phyloP scores from a whole-genome alignment of 2,113 vertebrate species.

The Prochilodus magdalenae region DNA sequence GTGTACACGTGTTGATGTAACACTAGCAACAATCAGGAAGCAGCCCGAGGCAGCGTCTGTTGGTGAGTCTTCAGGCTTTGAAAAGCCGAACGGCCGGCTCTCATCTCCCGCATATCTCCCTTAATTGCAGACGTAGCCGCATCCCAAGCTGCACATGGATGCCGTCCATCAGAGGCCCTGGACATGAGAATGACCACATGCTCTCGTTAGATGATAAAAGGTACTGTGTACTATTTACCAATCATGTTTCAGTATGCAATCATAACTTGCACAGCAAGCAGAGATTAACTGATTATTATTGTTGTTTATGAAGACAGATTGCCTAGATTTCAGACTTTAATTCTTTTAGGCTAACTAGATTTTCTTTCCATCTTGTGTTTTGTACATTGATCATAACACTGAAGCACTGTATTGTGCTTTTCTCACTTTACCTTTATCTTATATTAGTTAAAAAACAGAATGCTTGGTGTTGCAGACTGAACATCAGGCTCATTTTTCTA shows the following conservation, averaged over 20 bases:
- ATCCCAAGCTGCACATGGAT: slow-evolving; percentile 39
- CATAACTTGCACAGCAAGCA: no score
- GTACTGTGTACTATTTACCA: slow-evolving; percentile 10
- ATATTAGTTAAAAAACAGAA: neutral
- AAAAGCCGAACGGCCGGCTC: slow-evolving; percentile 69
- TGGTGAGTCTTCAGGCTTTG: slow-evolving; percentile 58
- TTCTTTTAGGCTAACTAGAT: neutral
- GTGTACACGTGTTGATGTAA: neutral
- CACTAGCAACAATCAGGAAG: slow-evolving; percentile 57
- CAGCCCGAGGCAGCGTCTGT: slow-evolving; percentile 67
- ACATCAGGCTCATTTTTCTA: slow-evolving; percentile 55
- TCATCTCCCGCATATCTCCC: slow-evolving; percentile 65
- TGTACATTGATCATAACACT: neutral
- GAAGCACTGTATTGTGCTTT: slow-evolving; percentile 4
- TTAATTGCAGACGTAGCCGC: slow-evolving; percentile 45
- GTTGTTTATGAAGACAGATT: slow-evolving; percentile 31
- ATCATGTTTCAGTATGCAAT: no score
- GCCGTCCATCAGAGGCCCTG: slow-evolving; percentile 23
- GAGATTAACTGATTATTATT: neutral
- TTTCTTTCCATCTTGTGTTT: neutral
- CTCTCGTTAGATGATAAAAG: slow-evolving; percentile 51
- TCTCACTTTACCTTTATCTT: neutral
- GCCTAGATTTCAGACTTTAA: slow-evolving; percentile 30
- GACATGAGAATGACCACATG: slow-evolving; percentile 40
- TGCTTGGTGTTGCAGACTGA: slow-evolving; percentile 2